Evolutionary conservation across 2,797 vertebrate species (phyloP), one percentile per base, ranked within the genome.

Genomic region (Danio tinwini): DNA sequence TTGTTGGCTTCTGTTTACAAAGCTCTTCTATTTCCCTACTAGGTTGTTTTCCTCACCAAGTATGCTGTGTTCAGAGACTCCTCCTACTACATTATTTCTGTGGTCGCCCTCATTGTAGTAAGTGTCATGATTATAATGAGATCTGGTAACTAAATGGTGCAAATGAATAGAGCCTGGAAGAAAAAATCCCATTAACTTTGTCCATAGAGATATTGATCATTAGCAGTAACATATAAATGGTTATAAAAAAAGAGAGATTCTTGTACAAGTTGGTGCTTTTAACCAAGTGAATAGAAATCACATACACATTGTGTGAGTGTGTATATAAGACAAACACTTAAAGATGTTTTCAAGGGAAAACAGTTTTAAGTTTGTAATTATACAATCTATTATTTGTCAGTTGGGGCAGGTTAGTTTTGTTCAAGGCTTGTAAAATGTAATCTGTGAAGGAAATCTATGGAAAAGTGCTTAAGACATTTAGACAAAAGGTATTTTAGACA

Each of bases 51-150:
- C 79, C 93, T 97, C 77, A 96, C 95, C 0, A 94, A 91, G 90
- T 97, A 93, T 94, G 86, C 95, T 0, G 93, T 97, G 80, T 96
- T 93, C 85, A 92, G 96, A 40, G 96, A 97, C 89, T 96, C 95
- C 0, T 59, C 93, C 44, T 97, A 94, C 89, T 96, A 97, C 90
- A 96, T 93, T 0, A 74, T 96, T 61, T 94, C 95, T n/a, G 95
- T 97, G 88, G n/a, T 96, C 0, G 50, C 95, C 29, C 94, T 97
- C 83, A 97, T 97, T 64, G 89, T 82, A 68, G 96, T 97, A 91
- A 96, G 96, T 95, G 50, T 29, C 9, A 6, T 47, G 45, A 42
- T 5, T 55, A 39, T 70, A 13, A 19, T 19, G 50, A 42, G 37
- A 12, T 14, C 11, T 14, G n/a, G 1, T 40, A 19, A 8, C 14